Conservation (phyloP, 2,888 invertebrate genomes). For the Gari tellinella region DNA sequence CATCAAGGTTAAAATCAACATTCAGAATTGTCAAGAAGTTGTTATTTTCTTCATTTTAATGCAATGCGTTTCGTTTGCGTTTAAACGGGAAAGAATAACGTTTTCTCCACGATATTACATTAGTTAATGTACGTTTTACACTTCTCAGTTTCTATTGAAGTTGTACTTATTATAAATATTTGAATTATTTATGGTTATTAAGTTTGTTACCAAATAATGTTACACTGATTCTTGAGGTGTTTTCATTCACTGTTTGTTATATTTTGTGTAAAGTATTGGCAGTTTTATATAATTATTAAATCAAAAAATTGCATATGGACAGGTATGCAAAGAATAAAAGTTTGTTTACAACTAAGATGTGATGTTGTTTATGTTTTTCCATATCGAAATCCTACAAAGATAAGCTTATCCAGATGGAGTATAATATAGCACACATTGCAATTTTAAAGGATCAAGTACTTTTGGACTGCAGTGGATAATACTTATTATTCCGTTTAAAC, state of each 20-base stretch:
- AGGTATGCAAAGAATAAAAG: conserved; percentile 29
- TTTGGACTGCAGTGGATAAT: no score
- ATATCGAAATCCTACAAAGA: no score
- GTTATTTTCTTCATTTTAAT: no score
- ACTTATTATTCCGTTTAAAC: no score
- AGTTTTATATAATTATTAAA: conserved; percentile 17
- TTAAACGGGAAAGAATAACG: no score
- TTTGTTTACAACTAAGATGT: conserved; percentile 24
- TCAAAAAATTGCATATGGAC: conserved; percentile 32
- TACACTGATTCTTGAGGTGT: not conserved
- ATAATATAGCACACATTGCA: no score
- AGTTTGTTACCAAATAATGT: not conserved
- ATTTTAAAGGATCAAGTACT: no score
- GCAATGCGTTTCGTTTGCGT: no score
- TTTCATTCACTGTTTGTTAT: conserved; percentile 2
- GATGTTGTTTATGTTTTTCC: not conserved
- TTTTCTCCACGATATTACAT: not conserved
- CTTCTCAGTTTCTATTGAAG: not conserved
- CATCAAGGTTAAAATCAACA: no score
- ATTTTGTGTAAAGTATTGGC: conserved; percentile 3
- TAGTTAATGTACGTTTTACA: not conserved
- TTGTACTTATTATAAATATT: not conserved
- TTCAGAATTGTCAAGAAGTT: no score
- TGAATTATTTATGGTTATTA: not conserved
- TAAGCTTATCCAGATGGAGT: no score